phyloP scores from a whole-genome alignment of 2,797 vertebrate genomes.

The Onychomys leucogaster region DNA sequence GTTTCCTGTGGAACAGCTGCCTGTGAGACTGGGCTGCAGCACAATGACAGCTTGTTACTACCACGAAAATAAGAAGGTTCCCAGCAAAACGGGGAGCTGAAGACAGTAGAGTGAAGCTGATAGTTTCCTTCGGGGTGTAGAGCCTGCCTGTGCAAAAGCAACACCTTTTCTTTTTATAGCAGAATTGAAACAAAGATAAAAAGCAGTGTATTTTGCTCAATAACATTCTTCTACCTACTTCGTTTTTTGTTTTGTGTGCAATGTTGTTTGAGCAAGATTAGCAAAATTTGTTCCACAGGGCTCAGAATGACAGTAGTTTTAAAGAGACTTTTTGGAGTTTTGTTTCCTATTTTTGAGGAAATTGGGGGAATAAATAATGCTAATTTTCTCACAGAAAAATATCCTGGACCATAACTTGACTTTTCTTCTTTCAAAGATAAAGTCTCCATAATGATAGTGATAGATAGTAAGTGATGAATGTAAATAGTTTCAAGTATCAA shows the following conservation, averaged over 20 bases:
- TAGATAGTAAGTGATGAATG: neutral
- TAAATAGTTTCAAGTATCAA: neutral
- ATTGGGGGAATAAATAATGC: constrained; percentile 41
- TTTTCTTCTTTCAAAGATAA: constrained; percentile 38
- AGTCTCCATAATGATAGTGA: constrained; percentile 25
- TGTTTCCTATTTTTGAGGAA: neutral
- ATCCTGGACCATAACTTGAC: neutral
- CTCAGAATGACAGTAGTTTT: constrained; percentile 8
- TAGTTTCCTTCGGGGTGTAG: constrained; percentile 34
- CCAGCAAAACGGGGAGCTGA: constrained; percentile 54
- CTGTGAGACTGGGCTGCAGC: constrained; percentile 40
- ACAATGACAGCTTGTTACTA: constrained; percentile 56
- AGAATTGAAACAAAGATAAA: neutral
- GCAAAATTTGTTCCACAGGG: neutral
- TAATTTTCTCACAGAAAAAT: constrained; percentile 36
- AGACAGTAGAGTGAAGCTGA: constrained; percentile 61
- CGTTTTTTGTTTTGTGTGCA: neutral
- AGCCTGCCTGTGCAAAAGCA: neutral
- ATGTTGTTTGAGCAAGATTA: neutral
- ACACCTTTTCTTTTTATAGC: neutral
- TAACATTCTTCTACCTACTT: constrained; percentile 3
- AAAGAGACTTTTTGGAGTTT: neutral
- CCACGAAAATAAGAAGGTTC: constrained; percentile 61
- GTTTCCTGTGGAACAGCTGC: constrained; percentile 58
- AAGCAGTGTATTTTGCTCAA: constrained; percentile 32